Conservation (phyloP, 2,113 vertebrate species). For the Suricata suricatta region DNA sequence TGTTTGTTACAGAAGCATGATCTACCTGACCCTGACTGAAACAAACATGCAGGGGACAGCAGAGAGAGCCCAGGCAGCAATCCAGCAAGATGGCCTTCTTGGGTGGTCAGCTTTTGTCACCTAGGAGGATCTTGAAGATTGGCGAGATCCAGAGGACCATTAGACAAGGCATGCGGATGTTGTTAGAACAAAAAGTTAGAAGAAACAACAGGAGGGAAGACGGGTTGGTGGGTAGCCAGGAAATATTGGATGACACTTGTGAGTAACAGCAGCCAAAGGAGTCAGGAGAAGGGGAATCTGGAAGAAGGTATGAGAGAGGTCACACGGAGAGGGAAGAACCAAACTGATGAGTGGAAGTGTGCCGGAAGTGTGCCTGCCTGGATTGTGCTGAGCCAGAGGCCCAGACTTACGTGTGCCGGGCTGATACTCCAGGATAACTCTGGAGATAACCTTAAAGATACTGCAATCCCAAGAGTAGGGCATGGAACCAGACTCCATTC, state of each 20-base stretch:
- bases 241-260: background rate
- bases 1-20: background rate
- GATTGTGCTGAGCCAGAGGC: too few species aligned
- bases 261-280: background rate
- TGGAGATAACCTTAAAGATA: background rate
- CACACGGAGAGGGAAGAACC: background rate
- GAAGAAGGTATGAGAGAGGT: background rate
- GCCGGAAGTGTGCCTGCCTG: fast-evolving
- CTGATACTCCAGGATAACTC: background rate
- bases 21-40: background rate
- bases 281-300: background rate
- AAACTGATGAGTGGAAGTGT: fast-evolving
- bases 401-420: fast-evolving
- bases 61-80: background rate
- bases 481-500: too few species aligned
- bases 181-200: background rate
- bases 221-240: background rate
- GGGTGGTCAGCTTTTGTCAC: fast-evolving
- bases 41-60: too few species aligned
- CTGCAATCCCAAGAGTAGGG: background rate
- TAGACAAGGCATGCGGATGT: too few species aligned
- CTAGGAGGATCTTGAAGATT: background rate
- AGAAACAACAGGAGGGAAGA: fast-evolving
- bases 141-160: background rate
- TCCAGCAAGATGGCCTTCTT: background rate